Base-by-base conservation (phyloP, 1,140 invertebrate species). In the Microplitis mediator region DNA sequence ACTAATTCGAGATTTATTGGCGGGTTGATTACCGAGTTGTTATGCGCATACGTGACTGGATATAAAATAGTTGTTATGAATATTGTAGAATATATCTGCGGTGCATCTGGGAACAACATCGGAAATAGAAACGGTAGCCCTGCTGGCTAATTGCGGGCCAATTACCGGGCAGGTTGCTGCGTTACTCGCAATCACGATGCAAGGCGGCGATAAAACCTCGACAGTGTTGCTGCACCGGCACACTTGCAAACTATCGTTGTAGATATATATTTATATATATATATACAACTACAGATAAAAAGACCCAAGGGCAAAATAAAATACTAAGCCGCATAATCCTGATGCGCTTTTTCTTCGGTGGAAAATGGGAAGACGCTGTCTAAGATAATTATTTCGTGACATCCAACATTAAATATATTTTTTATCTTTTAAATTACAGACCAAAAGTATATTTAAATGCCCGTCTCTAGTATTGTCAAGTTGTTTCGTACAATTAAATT, bases 71-170 rank as follows among this genome's bases (percentile, higher is more conserved):
- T 16, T 23, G 23, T 58, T 13, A n/a, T 14, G 13, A 54, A 14
- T 54, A 54, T 4, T 16, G 52, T 54, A 14, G n/a, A n/a, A 52
- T 1, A 54, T 6, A 54, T 67, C 8, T 67, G 0, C 4, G 11
- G 13, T 23, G 11, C n/a, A 32, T 58, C 56, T 58, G 2, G 4
- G 56, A 23, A 23, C 9, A 54, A 35, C 32, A 50, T 50, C 35
- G 70, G 63, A 72, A 72, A 72, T 72, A 72, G 70, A 65, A 72
- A 72, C 63, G 52, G 70, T 65, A 72, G 58, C 72, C 32, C 56
- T 56, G 32, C 50, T 73, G 54, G 66, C 67, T 73, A 73, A 73
- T 73, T 73, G 56, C 58, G 56, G 58, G 56, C 72, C 66, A 73
- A 73, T 73, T 73, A 73, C 66, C 45, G 60, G 54, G 39, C 61